These are phyloP conservation scores for Palythoa caribaeorum DNA, from an alignment of 92 coral and sea anemone genomes.

Conservation along the genomic window DNA sequence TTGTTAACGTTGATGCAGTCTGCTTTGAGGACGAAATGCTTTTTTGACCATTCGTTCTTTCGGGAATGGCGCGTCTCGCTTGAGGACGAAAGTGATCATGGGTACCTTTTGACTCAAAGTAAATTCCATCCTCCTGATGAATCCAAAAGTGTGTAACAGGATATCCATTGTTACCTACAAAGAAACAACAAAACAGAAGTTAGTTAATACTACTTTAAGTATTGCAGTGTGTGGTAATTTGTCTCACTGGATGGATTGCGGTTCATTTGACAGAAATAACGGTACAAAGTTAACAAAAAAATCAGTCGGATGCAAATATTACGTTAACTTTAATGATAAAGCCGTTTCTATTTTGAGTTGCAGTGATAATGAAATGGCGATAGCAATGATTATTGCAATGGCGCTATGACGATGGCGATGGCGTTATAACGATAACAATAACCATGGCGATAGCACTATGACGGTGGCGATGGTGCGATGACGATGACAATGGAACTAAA, in stretches of 20 bases:
- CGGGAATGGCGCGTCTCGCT: conserved; percentile 93
- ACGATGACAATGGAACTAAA: too few relatives aligned
- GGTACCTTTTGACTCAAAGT: conserved; percentile 94
- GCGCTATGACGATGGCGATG: too few relatives aligned
- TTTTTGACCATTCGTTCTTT: conserved; percentile 70
- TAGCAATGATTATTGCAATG: too few relatives aligned
- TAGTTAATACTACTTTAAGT: neutral
- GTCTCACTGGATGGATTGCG: neutral
- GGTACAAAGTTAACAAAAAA: neutral
- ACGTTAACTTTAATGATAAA: too few relatives aligned
- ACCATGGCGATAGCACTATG: too few relatives aligned
- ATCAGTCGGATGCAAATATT: neutral
- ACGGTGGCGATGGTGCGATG: too few relatives aligned
- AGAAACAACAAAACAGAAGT: neutral
- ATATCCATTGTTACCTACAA: conserved; percentile 94
- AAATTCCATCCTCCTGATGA: conserved; percentile 95
- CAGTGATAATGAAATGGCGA: too few relatives aligned
- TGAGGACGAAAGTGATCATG: conserved; percentile 97
- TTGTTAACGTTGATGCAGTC: conserved; percentile 35
- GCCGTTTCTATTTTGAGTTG: too few relatives aligned
- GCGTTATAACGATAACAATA: too few relatives aligned
- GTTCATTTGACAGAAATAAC: too few relatives aligned
- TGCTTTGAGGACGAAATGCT: conserved; percentile 63
- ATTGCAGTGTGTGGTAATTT: neutral
- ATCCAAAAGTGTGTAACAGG: conserved; percentile 99